Evolutionary conservation across 2,888 invertebrate species (phyloP).

Genomic region (Liposcelis brunnea): DNA sequence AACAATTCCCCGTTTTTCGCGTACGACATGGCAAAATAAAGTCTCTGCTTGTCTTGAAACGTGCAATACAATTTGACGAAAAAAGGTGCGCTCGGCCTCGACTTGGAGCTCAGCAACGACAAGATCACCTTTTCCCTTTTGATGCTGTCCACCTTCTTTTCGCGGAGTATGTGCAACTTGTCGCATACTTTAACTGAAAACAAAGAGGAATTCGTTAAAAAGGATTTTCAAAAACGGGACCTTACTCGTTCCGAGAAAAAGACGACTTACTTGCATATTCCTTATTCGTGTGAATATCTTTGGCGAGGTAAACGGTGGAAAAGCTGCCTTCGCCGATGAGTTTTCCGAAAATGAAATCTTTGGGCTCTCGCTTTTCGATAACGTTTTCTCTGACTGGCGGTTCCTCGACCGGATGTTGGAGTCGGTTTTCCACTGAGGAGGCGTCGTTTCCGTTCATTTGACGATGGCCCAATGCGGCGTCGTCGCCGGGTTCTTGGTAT

Average conservation of each 20-base stretch:
- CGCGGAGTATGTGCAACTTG: conserved; percentile 80
- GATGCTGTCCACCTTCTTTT: conserved; percentile 85
- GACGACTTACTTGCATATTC: conserved; percentile 82
- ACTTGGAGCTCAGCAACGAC: conserved; percentile 60
- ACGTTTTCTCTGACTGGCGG: not conserved
- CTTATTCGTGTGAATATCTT: conserved; percentile 72
- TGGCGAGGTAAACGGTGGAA: conserved; percentile 86
- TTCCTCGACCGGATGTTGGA: not conserved
- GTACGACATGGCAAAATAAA: conserved; percentile 91
- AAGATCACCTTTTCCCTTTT: conserved; percentile 88
- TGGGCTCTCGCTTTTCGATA: conserved; percentile 45
- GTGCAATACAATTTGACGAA: conserved; percentile 90
- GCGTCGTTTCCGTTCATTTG: not conserved
- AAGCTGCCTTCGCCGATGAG: conserved; percentile 95
- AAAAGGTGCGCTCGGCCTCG: conserved; percentile 40
- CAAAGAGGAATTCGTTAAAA: conserved; percentile 19
- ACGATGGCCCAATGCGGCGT: not conserved
- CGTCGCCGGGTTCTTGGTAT: not conserved
- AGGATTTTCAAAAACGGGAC: no score
- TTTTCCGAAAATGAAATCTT: conserved; percentile 90
- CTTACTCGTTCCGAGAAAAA: no score
- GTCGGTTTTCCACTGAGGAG: not conserved
- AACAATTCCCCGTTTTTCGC: conserved; percentile 90
- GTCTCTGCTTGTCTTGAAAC: conserved; percentile 82
- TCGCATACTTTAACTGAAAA: conserved; percentile 92